Evolutionary conservation across 2,888 invertebrate genomes (phyloP), one percentile per base, ranked within the genome.

Genomic region (Hypolimnas misippus): DNA sequence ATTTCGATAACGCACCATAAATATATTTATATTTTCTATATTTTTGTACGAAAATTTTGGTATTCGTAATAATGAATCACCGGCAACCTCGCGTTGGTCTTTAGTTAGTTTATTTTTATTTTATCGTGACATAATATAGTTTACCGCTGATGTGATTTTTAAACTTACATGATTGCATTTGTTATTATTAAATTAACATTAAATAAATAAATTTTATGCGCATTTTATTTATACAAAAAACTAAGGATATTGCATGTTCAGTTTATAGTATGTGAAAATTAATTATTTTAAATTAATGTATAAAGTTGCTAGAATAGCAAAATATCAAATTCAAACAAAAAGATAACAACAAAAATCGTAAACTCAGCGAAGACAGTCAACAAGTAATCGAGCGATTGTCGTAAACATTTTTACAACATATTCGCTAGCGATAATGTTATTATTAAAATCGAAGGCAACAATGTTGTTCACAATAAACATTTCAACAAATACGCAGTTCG

Each of bases 401-500:
- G 19, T n/a, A 21, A 2, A 46, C 17, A 46, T 12, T 46, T 46
- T 21, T 21, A 40, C 21, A 5, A 7, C 3, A 19, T 19, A 21
- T n/a, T 10, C 12, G 44, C 21, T 12, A 46, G n/a, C 21, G 21
- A 46, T 46, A 46, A 46, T 33, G 1, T 6, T 42, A n/a, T 56
- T 5, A 63, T 50, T 57, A 21, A 62, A 62, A 56, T 52, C 54
- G 42, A 72, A 52, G 60, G 63, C 69, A 78, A 81, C 75, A 73
- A 65, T 74, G 73, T 78, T 70, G 70, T 66, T 67, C 38, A 49
- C 69, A 67, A 72, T 71, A 70, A 70, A 71, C 71, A 76, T 56
- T 66, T 46, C 51, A 70, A 59, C 52, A 80, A 82, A 78, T 87
- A 88, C 89, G 90, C 89, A 89, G 84, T 87, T 77, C 69, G 70